Conservation (phyloP, 2,888 invertebrate species). For the Dasypolia templi region DNA sequence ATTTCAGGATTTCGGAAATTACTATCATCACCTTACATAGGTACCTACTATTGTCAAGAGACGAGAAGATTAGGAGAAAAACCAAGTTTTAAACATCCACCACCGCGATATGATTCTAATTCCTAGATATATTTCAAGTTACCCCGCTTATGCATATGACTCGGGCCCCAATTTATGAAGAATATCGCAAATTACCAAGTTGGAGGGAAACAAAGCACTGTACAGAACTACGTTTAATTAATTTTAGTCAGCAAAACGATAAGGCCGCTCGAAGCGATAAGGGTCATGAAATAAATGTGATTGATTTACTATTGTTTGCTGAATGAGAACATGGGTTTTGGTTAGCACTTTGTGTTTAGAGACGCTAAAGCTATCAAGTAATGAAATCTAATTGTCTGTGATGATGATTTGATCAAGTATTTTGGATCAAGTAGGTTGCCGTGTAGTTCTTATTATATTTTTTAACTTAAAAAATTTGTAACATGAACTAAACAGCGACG, state of each 20-base stretch:
- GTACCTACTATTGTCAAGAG: too few species aligned
- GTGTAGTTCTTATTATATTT: not conserved
- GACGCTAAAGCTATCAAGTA: not conserved
- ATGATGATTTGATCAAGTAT: not conserved
- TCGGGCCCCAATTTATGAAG: constrained; percentile 45
- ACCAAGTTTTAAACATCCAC: too few species aligned
- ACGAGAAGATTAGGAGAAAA: too few species aligned
- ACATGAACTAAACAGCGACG: not conserved
- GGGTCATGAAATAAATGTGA: constrained; percentile 54
- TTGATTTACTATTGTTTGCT: constrained; percentile 61
- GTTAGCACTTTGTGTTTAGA: constrained; percentile 25
- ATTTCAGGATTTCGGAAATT: too few species aligned
- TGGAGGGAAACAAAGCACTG: constrained; percentile 68
- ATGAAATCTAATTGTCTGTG: not conserved
- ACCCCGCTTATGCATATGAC: constrained; percentile 2
- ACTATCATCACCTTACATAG: too few species aligned
- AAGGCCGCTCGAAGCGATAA: constrained; percentile 56
- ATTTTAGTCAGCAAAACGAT: constrained; percentile 65
- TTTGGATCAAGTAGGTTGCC: not conserved
- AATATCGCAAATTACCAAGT: constrained; percentile 67
- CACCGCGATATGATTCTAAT: too few species aligned
- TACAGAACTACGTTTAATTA: constrained; percentile 72
- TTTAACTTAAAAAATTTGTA: not conserved
- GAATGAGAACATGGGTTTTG: constrained; percentile 41
- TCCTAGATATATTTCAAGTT: too few species aligned